Evolutionary conservation across 2,888 invertebrate species (phyloP), one percentile per base, ranked within the genome.

Genomic region (Artemia sinica): DNA sequence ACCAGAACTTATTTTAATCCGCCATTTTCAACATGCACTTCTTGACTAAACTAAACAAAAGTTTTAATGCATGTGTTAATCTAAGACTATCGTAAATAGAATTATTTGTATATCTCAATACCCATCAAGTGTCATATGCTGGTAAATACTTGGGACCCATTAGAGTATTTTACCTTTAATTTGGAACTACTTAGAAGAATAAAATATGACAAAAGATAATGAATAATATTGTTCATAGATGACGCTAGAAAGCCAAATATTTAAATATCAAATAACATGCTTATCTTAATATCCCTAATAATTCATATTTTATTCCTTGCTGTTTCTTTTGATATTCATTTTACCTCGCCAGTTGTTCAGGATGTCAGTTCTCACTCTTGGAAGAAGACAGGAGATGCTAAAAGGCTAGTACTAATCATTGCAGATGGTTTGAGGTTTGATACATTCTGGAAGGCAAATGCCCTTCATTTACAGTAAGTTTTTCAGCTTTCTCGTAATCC

Each of bases 361-460:
- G 85, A 86, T 72, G 84, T 89, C 75, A 75, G 77, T 10, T 79
- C 82, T 5, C 70, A 73, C 8, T 69, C 74, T 5, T 73, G 76
- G 8, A 73, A 72, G 7, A 71, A 73, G 9, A 71, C 82, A 4
- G 79, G 84, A 8, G 80, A 80, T 11, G 88, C 91, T 0, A 84
- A 86, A 74, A 81, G 97, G 70, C 78, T 96, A 9, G 88, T 95
- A 13, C 80, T 98, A 1, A 85, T 96, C 75, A 86, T 94, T 8
- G 88, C 91, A 10, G 97, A 97, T 82, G 97, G 97, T 1, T 80
- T 98, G 70, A 82, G 97, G 73, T 91, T 91, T 49, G 89, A 91
- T 75, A 87, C 88, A 4, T 88, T 91, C 76, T 85, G 85, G 75
- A 78, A 82, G 67, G 78, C 82, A 41, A 80, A 82, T 28, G 83